phyloP scores from a whole-genome alignment of 2,797 vertebrate genomes.

The Liasis olivaceus region DNA sequence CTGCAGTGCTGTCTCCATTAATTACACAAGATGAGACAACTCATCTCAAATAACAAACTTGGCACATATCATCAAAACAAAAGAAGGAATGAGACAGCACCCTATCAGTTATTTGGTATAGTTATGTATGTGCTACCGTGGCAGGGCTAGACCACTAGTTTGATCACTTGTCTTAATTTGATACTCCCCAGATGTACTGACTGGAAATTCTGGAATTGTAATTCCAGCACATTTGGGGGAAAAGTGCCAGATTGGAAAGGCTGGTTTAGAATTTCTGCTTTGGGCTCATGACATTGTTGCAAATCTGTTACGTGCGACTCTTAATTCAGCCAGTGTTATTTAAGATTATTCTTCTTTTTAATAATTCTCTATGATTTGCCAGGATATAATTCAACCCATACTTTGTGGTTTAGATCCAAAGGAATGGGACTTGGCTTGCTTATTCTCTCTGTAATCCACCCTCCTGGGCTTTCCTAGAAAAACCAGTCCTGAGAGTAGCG shows the following conservation, averaged over 20 bases:
- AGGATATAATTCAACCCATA: not conserved
- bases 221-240: not conserved
- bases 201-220: not conserved
- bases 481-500: not conserved
- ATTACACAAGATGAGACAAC: not conserved
- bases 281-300: not conserved
- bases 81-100: not conserved
- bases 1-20: not conserved
- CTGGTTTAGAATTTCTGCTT: not conserved
- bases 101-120: not conserved
- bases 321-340: not conserved
- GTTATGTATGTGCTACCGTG: not conserved
- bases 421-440: not conserved
- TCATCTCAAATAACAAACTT: not conserved
- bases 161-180: too few species aligned
- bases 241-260: not conserved
- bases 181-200: not conserved
- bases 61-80: not conserved
- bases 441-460: not conserved
- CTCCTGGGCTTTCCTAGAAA: not conserved
- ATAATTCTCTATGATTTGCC: not conserved
- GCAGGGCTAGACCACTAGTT: too few species aligned
- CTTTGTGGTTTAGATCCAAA: not conserved
- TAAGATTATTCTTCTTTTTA: not conserved
- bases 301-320: not conserved